Percentiles rank a stretch among this genome's conserved stretches.
Conservation (phyloP, 1,140 invertebrate genomes). For the Eumaeus atala region DNA sequence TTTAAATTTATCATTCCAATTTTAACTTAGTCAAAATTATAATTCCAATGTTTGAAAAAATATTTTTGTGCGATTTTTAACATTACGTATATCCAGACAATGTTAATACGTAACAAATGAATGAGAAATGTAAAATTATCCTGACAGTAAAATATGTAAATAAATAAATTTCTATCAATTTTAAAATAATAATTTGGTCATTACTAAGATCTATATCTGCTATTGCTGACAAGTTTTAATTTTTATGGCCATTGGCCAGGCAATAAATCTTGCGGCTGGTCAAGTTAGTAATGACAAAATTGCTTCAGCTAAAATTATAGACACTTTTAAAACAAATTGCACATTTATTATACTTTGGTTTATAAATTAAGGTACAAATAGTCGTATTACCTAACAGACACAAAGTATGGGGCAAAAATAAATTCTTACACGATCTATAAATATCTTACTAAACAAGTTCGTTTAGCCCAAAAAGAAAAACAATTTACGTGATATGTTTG, state of each 20-base stretch:
- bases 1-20: background rate
- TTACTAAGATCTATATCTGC: no score
- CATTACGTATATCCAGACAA: background rate
- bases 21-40: background rate
- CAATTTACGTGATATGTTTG: no score
- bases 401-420: no score
- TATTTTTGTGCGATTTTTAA: constrained; percentile 4
- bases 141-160: background rate
- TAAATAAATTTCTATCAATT: no score
- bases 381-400: constrained; percentile 8
- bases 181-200: background rate
- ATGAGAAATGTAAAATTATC: background rate
- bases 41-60: background rate
- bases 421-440: no score
- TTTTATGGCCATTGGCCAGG: no score
- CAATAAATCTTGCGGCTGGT: no score
- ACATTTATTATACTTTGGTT: constrained; percentile 27
- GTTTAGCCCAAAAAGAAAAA: no score
- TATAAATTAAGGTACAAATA: constrained; percentile 24
- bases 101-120: background rate
- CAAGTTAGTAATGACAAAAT: no score
- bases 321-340: constrained; percentile 22
- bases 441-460: no score
- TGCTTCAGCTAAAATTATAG: no score
- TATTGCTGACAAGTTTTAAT: no score